phyloP scores from a whole-genome alignment of 2,888 invertebrate genomes.

The Amphipoea lucens region DNA sequence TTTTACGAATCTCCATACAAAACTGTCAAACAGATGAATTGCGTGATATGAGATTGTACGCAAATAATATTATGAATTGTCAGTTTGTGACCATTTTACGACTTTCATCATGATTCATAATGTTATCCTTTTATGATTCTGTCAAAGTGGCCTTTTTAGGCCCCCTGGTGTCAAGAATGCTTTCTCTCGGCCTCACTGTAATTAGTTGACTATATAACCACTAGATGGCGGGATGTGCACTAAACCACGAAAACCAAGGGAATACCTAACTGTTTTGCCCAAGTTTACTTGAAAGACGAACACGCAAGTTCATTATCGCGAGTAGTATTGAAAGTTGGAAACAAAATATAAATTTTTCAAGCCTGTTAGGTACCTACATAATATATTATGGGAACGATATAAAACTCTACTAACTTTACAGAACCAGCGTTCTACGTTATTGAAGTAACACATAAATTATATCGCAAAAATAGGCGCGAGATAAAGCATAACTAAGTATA shows the following conservation, averaged over 20 bases:
- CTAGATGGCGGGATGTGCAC: constrained; percentile 3
- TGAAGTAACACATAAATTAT: neutral
- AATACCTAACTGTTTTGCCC: neutral
- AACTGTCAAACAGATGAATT: too few species aligned
- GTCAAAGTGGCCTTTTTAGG: too few species aligned
- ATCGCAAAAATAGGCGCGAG: neutral
- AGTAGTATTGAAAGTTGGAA: neutral
- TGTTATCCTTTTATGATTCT: too few species aligned
- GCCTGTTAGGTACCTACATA: neutral
- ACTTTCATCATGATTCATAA: too few species aligned
- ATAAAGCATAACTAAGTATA: neutral
- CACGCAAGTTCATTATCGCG: too few species aligned
- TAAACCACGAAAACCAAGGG: neutral
- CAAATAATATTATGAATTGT: too few species aligned
- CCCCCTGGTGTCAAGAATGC: neutral
- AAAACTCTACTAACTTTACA: neutral
- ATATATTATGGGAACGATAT: neutral
- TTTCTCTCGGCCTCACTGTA: neutral
- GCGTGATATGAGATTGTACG: too few species aligned
- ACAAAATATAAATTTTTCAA: neutral
- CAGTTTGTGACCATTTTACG: too few species aligned
- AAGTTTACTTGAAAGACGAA: neutral
- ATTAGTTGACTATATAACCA: neutral
- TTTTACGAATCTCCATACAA: too few species aligned
- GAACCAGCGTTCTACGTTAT: neutral